These are phyloP conservation scores for Bos taurus DNA, from an alignment of 2,113 vertebrate species.

Conservation along the genomic window DNA sequence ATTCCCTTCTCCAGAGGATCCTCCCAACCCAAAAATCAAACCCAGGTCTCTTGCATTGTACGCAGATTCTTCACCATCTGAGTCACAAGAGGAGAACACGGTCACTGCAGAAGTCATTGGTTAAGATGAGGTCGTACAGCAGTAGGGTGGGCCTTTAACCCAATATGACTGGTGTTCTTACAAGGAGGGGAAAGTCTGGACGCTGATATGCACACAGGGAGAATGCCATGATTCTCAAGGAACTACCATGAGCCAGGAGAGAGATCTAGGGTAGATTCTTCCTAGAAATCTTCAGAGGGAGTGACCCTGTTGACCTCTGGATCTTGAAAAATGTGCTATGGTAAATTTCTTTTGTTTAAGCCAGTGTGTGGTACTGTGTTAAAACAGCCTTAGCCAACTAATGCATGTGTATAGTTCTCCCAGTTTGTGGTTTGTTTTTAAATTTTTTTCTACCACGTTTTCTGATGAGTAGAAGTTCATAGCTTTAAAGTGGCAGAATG, in stretches of 20 bases:
- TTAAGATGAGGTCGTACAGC: neutral
- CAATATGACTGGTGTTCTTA: neutral
- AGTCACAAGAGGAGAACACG: neutral
- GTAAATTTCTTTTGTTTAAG: neutral
- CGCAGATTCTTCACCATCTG: neutral
- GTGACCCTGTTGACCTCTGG: neutral
- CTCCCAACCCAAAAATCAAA: neutral
- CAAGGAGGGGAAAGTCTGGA: neutral
- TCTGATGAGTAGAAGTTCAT: neutral
- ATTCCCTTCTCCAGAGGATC: neutral
- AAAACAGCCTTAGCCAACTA: neutral
- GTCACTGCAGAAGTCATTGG: neutral
- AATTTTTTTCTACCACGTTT: neutral
- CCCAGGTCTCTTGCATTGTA: neutral
- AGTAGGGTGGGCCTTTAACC: neutral
- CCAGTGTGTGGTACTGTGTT: neutral
- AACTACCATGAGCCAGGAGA: neutral
- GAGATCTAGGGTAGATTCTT: neutral
- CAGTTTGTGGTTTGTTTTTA: neutral
- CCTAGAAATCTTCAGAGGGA: neutral
- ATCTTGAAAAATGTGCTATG: neutral
- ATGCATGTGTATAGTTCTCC: fast-evolving
- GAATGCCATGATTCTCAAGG: neutral
- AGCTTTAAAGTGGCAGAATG: neutral
- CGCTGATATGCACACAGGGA: neutral